These are phyloP conservation scores for Meloidogyne exigua DNA, from an alignment of 1,140 invertebrate species.

Conservation along the genomic window DNA sequence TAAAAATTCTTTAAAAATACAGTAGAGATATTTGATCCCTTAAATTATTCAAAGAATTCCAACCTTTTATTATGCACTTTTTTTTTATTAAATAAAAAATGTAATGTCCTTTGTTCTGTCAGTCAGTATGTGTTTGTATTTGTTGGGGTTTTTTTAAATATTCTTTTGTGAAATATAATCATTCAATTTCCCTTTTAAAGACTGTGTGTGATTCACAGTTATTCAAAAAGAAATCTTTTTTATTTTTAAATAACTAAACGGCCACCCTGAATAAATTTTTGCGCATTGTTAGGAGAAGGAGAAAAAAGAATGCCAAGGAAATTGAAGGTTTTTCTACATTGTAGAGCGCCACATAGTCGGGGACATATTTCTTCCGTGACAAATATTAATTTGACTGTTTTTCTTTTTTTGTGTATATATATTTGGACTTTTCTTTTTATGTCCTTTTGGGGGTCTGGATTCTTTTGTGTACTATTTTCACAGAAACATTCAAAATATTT, in stretches of 20 bases:
- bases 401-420: not conserved
- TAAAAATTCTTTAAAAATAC: too few species aligned
- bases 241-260: not conserved
- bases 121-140: not conserved
- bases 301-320: not conserved
- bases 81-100: not conserved
- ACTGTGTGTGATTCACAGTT: not conserved
- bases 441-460: not conserved
- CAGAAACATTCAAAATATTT: too few species aligned
- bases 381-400: slow-evolving; percentile 20
- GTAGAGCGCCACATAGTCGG: not conserved
- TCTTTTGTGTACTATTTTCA: too few species aligned
- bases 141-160: not conserved
- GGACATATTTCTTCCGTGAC: slow-evolving; percentile 6
- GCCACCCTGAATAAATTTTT: not conserved
- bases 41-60: not conserved
- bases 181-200: not conserved
- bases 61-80: not conserved
- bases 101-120: too few species aligned
- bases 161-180: not conserved
- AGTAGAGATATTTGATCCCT: not conserved
- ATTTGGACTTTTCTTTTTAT: not conserved
- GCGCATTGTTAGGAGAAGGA: not conserved
- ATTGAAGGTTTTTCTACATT: not conserved
- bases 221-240: not conserved